Percentiles rank a stretch among this genome's conserved stretches.
phyloP scores from a whole-genome alignment of 2,797 vertebrate genomes.

The Urocyon cinereoargenteus region DNA sequence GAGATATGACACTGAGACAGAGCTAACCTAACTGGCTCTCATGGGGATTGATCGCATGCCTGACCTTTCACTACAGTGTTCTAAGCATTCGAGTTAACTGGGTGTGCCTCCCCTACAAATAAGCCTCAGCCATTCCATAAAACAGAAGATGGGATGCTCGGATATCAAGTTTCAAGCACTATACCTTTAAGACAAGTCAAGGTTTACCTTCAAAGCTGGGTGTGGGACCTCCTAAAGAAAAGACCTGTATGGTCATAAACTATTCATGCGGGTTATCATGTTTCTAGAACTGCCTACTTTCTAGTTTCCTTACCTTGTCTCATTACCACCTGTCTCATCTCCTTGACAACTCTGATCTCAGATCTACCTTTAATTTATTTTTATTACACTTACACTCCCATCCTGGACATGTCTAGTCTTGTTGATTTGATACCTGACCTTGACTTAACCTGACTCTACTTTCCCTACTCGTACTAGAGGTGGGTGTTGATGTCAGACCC shows the following conservation, averaged over 20 bases:
- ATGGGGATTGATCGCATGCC: neutral
- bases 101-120: neutral
- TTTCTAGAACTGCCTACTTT: constrained; percentile 62
- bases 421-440: neutral
- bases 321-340: neutral
- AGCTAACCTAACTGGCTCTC: constrained; percentile 40
- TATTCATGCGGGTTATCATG: constrained; percentile 60
- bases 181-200: constrained; percentile 64
- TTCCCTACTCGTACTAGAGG: neutral
- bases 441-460: neutral
- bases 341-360: constrained; percentile 43
- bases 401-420: neutral
- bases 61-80: constrained; percentile 39
- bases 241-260: constrained; percentile 29
- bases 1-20: constrained; percentile 9
- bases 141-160: neutral
- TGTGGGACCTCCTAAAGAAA: constrained; percentile 48
- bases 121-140: neutral
- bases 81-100: constrained; percentile 27
- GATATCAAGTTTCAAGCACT: neutral
- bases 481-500: neutral
- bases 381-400: constrained; percentile 31
- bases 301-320: constrained; percentile 14
- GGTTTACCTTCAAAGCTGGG: constrained; percentile 39
- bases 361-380: constrained; percentile 59